A percentile compares a stretch with the other conserved stretches of the same genome.
Evolutionary conservation across 2,888 invertebrate genomes (phyloP).

Genomic region (Helicoverpa assulta): DNA sequence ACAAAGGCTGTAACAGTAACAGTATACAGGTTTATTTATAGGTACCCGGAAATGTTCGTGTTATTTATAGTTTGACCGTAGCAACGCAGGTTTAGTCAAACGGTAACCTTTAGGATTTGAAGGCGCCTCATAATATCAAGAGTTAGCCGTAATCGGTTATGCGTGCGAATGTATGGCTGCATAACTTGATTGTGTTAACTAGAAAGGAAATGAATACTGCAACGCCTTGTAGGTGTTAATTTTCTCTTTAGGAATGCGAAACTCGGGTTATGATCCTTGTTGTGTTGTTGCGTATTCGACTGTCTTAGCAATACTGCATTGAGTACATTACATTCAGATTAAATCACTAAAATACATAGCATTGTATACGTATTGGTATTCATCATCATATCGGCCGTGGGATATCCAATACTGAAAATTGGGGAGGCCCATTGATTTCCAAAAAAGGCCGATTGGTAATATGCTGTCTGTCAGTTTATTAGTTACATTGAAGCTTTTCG

Average conservation of each 20-base stretch:
- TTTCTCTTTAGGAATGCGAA: slow-evolving; percentile 10
- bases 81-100: slow-evolving; percentile 65
- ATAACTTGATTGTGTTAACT: slow-evolving; percentile 31
- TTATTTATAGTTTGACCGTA: slow-evolving; percentile 77
- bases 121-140: slow-evolving; percentile 46
- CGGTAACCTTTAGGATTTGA: slow-evolving; percentile 70
- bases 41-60: slow-evolving; percentile 71
- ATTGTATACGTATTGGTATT: no score
- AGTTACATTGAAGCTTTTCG: no score
- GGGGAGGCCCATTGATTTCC: no score
- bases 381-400: no score
- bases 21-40: slow-evolving; percentile 61
- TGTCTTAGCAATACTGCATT: neutral
- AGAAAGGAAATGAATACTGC: slow-evolving; percentile 29
- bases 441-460: no score
- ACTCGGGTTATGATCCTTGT: neutral
- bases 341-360: no score
- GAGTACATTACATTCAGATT: no score
- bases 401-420: no score
- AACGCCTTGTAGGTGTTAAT: neutral
- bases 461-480: no score
- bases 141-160: slow-evolving; percentile 49
- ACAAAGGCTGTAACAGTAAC: no score
- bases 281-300: neutral
- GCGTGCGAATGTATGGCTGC: slow-evolving; percentile 18